Evolutionary conservation across 2,113 vertebrate genomes (phyloP), one percentile per base, ranked within the genome.

Genomic region (Coturnix japonica): DNA sequence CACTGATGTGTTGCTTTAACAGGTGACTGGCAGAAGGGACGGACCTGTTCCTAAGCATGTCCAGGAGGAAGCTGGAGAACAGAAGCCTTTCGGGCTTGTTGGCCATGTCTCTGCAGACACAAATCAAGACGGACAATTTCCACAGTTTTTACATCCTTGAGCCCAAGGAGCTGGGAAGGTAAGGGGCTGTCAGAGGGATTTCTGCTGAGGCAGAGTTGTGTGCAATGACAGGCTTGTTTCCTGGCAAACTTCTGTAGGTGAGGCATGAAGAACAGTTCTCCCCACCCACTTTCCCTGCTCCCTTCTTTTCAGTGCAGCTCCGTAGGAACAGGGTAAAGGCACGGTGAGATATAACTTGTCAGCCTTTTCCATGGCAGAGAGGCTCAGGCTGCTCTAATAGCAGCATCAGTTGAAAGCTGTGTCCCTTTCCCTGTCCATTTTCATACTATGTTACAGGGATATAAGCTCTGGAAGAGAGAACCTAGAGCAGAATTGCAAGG

Each of bases 161-260:
- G 43, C 82, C 97, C 2, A 98, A 98, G 39, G 98, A 99, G 63
- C 94, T 99, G 3, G 99, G 99, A 76, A 98, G 99, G 99, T 99
- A 96, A 98, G 98, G 20, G 98, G 20, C 65, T 63, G 60, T 28
- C 39, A 57, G 53, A 60, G 67, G 22, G 43, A 31, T 76, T 91
- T 76, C 49, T 87, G 20, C 28, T 66, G 70, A 8, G 21, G 43
- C 31, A 72, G 10, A 81, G 19, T 25, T 35, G 44, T 81, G 41
- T 76, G 28, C 59, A 73, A 0, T 8, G 16, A 56, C 5, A n/a
- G n/a, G 57, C 30, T 20, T 56, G 49, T 17, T 69, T 88, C 65
- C 81, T 82, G 25, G 26, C 14, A 31, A 39, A 39, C 11, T 31
- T 64, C 12, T 21, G 17, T 14, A 33, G 72, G 18, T 51, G 35